Evolutionary conservation across 2,113 vertebrate genomes (phyloP).

Genomic region (Elaphurus davidianus): DNA sequence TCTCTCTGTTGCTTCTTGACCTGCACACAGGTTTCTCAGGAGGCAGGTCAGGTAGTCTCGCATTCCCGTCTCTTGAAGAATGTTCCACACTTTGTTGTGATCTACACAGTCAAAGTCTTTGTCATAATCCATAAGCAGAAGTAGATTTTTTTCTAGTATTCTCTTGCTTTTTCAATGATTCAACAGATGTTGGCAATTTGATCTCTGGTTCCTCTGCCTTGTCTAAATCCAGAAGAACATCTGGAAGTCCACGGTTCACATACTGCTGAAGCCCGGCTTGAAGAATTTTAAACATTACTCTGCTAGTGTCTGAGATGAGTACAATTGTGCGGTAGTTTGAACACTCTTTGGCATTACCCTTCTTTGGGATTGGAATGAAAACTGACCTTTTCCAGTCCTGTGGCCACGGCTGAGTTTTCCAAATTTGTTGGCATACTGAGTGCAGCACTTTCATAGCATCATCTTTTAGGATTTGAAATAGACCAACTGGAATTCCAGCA

Average conservation of each 20-base stretch:
- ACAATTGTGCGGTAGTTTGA: accelerated
- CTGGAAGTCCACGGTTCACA: background rate
- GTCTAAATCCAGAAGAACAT: background rate
- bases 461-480: background rate
- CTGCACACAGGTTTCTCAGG: background rate
- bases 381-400: background rate
- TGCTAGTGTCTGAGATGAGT: background rate
- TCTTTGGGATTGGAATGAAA: background rate
- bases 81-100: background rate
- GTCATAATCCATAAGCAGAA: background rate
- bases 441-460: background rate
- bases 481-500: background rate
- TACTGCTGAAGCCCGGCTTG: background rate
- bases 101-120: background rate
- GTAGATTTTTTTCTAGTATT: background rate
- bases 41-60: background rate
- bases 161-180: background rate
- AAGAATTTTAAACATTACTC: background rate
- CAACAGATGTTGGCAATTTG: background rate
- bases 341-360: background rate
- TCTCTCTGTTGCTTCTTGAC: background rate
- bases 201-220: background rate
- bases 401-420: background rate
- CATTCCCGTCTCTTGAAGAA: background rate
- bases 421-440: background rate